Percentiles rank a stretch among this genome's conserved stretches.
Evolutionary conservation across 2,113 vertebrate genomes (phyloP).

Genomic region (Cygnus atratus): DNA sequence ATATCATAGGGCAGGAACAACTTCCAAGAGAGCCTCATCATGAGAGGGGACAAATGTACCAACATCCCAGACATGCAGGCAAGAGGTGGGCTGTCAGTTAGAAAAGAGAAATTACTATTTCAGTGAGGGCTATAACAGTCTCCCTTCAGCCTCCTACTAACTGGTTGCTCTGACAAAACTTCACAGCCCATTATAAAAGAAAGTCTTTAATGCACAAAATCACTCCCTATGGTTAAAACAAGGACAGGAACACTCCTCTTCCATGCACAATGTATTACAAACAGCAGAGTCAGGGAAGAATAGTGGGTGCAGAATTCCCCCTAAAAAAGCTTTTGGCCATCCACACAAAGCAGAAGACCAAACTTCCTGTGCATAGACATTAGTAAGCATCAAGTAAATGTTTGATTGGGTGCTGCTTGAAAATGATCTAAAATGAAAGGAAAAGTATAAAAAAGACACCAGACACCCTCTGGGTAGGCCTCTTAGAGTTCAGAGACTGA

Average conservation of each 20-base stretch:
- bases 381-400: neutral
- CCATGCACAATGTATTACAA: neutral
- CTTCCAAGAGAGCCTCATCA: fast-evolving
- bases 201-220: neutral
- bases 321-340: neutral
- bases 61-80: neutral
- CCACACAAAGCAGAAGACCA: neutral
- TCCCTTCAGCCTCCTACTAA: neutral
- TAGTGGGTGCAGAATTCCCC: neutral
- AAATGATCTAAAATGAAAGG: neutral
- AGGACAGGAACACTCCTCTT: neutral
- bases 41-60: neutral
- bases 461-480: neutral
- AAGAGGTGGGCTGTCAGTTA: neutral
- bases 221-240: neutral
- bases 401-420: neutral
- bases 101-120: neutral
- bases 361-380: neutral
- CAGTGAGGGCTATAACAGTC: neutral
- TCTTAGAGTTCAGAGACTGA: neutral
- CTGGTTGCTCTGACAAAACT: neutral
- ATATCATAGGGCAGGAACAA: neutral
- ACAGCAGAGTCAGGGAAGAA: neutral
- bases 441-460: neutral
- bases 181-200: neutral